Evolutionary conservation across 2,888 invertebrate genomes (phyloP).

Genomic region (Noctua janthe): DNA sequence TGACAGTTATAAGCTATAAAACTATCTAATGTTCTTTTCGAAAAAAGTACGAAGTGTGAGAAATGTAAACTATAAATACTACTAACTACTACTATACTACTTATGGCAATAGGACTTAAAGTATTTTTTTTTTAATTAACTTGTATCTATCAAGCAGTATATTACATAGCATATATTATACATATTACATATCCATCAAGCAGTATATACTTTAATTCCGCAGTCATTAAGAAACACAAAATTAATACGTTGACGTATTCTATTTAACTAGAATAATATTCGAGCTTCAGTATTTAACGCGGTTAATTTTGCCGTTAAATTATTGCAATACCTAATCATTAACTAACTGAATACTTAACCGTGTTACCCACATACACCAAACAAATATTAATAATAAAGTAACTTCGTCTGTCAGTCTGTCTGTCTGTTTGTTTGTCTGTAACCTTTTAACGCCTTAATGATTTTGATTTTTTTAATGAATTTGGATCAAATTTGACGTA

Average conservation of each 20-base stretch:
- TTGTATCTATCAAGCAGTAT: too few species aligned
- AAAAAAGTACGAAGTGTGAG: not conserved
- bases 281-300: constrained; percentile 6
- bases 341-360: constrained; percentile 33
- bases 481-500: not conserved
- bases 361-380: constrained; percentile 49
- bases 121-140: too few species aligned
- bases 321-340: constrained; percentile 23
- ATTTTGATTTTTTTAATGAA: not conserved
- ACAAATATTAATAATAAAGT: not conserved
- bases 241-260: not conserved
- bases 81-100: too few species aligned
- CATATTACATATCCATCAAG: too few species aligned
- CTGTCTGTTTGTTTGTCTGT: not conserved
- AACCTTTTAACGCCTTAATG: not conserved
- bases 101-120: too few species aligned
- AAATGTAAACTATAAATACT: too few species aligned
- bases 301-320: constrained; percentile 20
- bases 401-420: not conserved
- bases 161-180: too few species aligned
- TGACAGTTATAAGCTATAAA: too few species aligned
- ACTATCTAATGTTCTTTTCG: too few species aligned
- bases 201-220: not conserved
- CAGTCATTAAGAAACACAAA: not conserved
- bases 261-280: constrained; percentile 6